Base-by-base conservation (phyloP, 2,888 invertebrate genomes). In the Cryptus armator region DNA sequence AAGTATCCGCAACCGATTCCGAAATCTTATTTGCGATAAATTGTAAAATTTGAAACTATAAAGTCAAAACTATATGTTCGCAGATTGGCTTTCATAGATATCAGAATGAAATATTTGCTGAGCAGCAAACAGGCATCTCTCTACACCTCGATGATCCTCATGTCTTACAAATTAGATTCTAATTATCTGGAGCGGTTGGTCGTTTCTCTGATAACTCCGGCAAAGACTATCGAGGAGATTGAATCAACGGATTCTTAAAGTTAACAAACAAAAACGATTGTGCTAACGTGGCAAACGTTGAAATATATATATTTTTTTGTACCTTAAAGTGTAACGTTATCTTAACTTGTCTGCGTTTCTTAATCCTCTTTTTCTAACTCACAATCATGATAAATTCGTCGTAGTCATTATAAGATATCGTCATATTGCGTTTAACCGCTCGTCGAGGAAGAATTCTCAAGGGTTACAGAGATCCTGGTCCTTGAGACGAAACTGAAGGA, bases 71-170 rank as follows among this genome's bases (percentile, higher is more conserved):
- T 72, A 56, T 72, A 56, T 79, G 32, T 64, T 87, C 80, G 29
- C 77, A 93, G 93, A 90, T 87, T 93, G 48, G 91, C 92, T 76
- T 86, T 91, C 44, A 86, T 92, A 53, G 91, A 93, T 76, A 85
- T 88, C 7, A 86, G 89, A 46, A 75, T 93, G n/a, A 89, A 90
- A 74, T 82, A 66, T 56, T 86, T 93, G 77, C 77, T 93, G 14
- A 62, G 62, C 24, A 89, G 88, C 1, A 91, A 91, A 78, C 91
- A 92, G 86, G 92, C 92, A 14, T 88, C 87, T 0, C 89, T 90
- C 88, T 92, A 92, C 72, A 89, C 87, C 51, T 90, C 93, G 24
- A 92, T 93, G 93, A 93, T 93, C 75, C 86, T 93, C 32, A 91
- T 91, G 89, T 91, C 93, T 0, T 93, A 93, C 68, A 91, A 92